A percentile compares a stretch with the other conserved stretches of the same genome.
Evolutionary conservation across 2,888 invertebrate species (phyloP).

Genomic region (Eupithecia tripunctaria): DNA sequence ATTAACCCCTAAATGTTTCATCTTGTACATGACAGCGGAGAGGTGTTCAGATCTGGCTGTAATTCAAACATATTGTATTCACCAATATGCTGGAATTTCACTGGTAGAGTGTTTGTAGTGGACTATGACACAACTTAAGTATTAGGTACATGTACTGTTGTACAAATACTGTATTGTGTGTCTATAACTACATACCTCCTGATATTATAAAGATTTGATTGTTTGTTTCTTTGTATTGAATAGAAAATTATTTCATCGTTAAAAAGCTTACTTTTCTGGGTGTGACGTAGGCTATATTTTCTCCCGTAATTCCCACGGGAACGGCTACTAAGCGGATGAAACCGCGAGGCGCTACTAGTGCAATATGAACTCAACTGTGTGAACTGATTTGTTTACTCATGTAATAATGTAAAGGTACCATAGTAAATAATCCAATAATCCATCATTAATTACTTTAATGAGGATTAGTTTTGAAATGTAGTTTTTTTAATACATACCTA

Average conservation of each 20-base stretch:
- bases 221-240: too few species aligned
- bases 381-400: neutral
- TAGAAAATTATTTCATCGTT: too few species aligned
- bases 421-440: neutral
- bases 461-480: neutral
- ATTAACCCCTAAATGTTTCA: neutral
- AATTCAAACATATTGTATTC: conserved; percentile 49
- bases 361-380: neutral
- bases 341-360: too few species aligned
- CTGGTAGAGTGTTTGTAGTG: conserved; percentile 38
- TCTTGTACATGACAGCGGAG: conserved; percentile 25
- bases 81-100: conserved; percentile 45
- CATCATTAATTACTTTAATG: neutral
- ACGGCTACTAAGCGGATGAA: too few species aligned
- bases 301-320: too few species aligned
- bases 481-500: neutral
- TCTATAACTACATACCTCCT: too few species aligned
- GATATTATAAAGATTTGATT: too few species aligned
- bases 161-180: neutral
- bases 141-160: neutral
- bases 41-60: conserved; percentile 31
- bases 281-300: too few species aligned
- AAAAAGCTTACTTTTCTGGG: too few species aligned
- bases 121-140: conserved; percentile 12
- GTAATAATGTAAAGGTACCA: neutral